Evolutionary conservation across 2,113 vertebrate genomes (phyloP), one percentile per base, ranked within the genome.

Genomic region (Heteronetta atricapilla): DNA sequence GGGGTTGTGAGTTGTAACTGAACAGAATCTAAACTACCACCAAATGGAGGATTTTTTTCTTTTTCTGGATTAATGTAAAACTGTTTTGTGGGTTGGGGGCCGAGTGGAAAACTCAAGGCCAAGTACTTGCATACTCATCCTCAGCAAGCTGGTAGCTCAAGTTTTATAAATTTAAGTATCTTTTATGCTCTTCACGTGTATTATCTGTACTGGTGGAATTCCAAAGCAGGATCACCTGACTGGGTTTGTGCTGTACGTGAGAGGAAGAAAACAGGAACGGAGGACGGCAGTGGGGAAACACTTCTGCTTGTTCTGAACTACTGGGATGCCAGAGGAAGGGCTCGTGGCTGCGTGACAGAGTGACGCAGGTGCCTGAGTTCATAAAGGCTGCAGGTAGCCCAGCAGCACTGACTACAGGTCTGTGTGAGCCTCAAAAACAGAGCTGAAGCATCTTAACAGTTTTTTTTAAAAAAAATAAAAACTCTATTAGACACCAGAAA

Each of bases 1-100:
- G 67, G 59, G 40, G 33, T 84, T 87, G 31, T 88, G 79, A 89
- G n/a, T 88, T 94, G 74, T 34, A 90, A 85, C 81, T 62, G 40
- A 89, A 78, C 33, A 91, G 53, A 93, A 79, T 64, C 62, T 69
- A 85, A 94, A 82, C 63, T 66, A 60, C 25, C 70, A 86, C 50
- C 19, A 85, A 91, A 82, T 50, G 16, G 92, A 82, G 40, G 4
- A 3, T 21, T 34, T 42, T n/a, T 42, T 25, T 48, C 34, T 38
- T 52, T 58, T 62, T 8, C 53, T 83, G 78, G 68, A 78, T 93
- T 86, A 68, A 79, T 9, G 13, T 53, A 64, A 64, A 86, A 81
- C 42, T 11, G 5, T 79, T 87, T 74, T 52, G 14, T 56, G 62
- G 36, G 20, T 25, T 3, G 1, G 16, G 2, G 17, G 28, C 13